These are phyloP conservation scores for Paralichthys olivaceus DNA, from an alignment of 2,113 vertebrate genomes.

Conservation along the genomic window DNA sequence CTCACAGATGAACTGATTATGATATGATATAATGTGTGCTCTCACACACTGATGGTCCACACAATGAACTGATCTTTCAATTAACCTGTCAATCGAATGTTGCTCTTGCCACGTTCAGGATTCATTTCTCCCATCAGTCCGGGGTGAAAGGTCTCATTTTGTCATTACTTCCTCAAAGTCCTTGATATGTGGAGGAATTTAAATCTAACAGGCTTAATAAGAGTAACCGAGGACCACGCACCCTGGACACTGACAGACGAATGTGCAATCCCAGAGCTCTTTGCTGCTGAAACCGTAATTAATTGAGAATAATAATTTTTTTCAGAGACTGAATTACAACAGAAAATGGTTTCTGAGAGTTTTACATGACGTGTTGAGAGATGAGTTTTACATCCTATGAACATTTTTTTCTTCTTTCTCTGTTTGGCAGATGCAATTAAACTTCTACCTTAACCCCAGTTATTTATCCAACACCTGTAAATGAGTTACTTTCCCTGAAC, in stretches of 20 bases:
- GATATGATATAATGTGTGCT: not conserved
- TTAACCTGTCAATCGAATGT: slow-evolving; percentile 56
- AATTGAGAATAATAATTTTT: slow-evolving; percentile 70
- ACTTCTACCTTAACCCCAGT: slow-evolving; percentile 14
- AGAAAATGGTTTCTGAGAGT: slow-evolving; percentile 33
- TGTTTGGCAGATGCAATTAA: slow-evolving; percentile 15
- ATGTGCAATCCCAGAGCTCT: slow-evolving; percentile 50
- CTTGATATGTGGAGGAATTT: slow-evolving; percentile 49
- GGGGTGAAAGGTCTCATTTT: slow-evolving; percentile 72
- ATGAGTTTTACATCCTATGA: slow-evolving; percentile 33
- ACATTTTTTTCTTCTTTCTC: slow-evolving; percentile 26
- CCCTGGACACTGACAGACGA: slow-evolving; percentile 44
- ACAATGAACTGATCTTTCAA: slow-evolving; percentile 26
- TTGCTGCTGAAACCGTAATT: slow-evolving; percentile 59
- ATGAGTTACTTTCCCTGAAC: not conserved
- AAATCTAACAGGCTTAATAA: slow-evolving; percentile 58
- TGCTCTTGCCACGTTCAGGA: slow-evolving; percentile 26
- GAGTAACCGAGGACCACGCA: slow-evolving; percentile 27
- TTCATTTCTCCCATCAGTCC: slow-evolving; percentile 48
- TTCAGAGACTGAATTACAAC: slow-evolving; percentile 51
- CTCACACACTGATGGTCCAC: not conserved
- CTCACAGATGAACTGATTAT: not conserved
- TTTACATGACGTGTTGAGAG: slow-evolving; percentile 30
- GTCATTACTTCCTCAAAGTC: slow-evolving; percentile 62
- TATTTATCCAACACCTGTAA: slow-evolving; percentile 4